Percentiles rank a stretch among this genome's conserved stretches.
These are phyloP conservation scores for Hirtodrosophila confusa DNA, from an alignment of 2,888 invertebrate species.

Conservation along the genomic window DNA sequence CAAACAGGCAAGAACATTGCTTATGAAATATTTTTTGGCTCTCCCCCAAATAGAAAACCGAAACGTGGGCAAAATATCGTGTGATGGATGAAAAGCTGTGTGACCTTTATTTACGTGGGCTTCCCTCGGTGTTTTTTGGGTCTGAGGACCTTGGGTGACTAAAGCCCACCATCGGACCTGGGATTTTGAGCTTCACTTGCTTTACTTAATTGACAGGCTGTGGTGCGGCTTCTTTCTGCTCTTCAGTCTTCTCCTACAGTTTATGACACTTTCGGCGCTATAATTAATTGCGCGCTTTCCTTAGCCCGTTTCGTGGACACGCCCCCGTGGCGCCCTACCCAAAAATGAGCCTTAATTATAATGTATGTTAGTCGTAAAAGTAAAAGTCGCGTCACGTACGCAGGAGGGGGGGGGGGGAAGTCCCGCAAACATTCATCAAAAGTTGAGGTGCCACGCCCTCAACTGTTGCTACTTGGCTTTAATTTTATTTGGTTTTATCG, in stretches of 20 bases:
- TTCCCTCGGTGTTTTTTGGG: conserved; percentile 1
- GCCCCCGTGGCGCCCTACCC: conserved; percentile 21
- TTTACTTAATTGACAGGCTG: conserved; percentile 58
- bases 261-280: conserved; percentile 70
- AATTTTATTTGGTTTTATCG: conserved; percentile 63
- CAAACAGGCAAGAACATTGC: not conserved
- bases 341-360: conserved; percentile 61
- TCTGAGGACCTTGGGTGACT: no score
- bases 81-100: conserved; percentile 38
- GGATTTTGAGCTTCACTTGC: conserved; percentile 28
- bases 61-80: conserved; percentile 43
- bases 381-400: conserved; percentile 71
- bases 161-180: conserved; percentile 18
- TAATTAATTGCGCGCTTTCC: conserved; percentile 67
- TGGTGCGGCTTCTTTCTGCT: conserved; percentile 34
- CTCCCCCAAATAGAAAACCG: conserved; percentile 22
- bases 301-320: conserved; percentile 35
- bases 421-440: conserved; percentile 47
- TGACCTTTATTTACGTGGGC: conserved; percentile 44
- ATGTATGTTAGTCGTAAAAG: conserved; percentile 71
- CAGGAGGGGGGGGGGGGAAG: no score
- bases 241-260: conserved; percentile 16
- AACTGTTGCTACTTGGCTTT: conserved; percentile 48
- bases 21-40: no score
- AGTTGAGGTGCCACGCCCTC: conserved; percentile 40